Conservation (phyloP, 2,113 vertebrate species). For the Datnioides undecimradiatus region DNA sequence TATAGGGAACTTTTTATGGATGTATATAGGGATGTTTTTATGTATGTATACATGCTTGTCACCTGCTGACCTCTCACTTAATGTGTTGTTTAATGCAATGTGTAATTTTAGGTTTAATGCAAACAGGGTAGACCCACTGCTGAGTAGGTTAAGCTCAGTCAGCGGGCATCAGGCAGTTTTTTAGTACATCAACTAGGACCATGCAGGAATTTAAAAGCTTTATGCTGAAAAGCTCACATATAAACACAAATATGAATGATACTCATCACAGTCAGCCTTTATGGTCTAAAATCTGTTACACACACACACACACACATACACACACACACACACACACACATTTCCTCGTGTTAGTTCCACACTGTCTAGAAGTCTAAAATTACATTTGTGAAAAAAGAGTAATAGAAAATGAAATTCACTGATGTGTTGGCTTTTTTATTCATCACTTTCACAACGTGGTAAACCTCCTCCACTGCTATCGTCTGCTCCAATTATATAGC, state of each 20-base stretch:
- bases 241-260: background rate
- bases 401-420: conserved; percentile 21
- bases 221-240: background rate
- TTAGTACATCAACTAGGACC: background rate
- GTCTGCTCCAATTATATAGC: conserved; percentile 50
- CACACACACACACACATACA: background rate
- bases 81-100: background rate
- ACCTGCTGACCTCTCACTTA: background rate
- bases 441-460: conserved; percentile 8
- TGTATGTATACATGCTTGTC: background rate
- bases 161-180: background rate
- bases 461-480: conserved; percentile 5
- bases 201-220: background rate
- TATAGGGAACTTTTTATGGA: background rate
- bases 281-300: background rate
- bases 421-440: conserved; percentile 33
- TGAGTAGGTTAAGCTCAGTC: background rate
- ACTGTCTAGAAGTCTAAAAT: background rate
- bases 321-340: too few relatives aligned
- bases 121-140: background rate
- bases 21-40: background rate
- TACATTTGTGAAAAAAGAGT: background rate
- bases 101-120: background rate
- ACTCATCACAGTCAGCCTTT: background rate
- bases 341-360: background rate